A percentile compares a stretch with the other conserved stretches of the same genome.
phyloP scores from a whole-genome alignment of 2,888 invertebrate genomes.

The Agrenia bidenticulata region DNA sequence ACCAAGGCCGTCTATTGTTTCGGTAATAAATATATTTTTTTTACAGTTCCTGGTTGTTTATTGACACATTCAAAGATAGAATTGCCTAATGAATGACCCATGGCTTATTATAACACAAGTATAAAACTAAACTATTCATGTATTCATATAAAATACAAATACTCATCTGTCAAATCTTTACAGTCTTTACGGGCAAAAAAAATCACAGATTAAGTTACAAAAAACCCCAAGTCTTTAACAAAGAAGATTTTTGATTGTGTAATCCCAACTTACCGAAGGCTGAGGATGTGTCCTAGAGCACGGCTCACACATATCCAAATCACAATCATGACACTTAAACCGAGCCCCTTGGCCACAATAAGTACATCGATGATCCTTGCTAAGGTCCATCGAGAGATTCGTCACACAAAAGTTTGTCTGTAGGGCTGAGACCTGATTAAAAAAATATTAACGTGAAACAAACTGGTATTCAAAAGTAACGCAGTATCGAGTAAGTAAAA shows the following conservation, averaged over 20 bases:
- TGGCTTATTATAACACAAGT: no score
- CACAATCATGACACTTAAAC: constrained; percentile 59
- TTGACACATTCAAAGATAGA: no score
- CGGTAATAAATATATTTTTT: no score
- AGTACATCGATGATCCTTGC: constrained; percentile 49
- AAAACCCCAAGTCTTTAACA: background rate
- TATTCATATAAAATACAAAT: no score
- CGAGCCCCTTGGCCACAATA: constrained; percentile 54
- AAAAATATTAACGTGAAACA: background rate
- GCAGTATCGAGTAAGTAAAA: background rate
- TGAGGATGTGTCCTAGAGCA: constrained; percentile 55
- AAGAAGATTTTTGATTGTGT: background rate
- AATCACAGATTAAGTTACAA: background rate
- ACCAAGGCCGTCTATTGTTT: no score
- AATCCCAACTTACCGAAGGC: background rate
- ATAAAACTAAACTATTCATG: no score
- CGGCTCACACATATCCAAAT: constrained; percentile 59
- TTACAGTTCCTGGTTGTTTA: no score
- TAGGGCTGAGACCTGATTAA: constrained; percentile 55
- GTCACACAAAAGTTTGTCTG: constrained; percentile 58
- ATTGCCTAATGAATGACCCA: no score
- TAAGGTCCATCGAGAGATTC: constrained; percentile 56
- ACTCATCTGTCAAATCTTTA: no score
- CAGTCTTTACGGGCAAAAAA: background rate
- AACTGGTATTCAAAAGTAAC: background rate